A percentile compares a stretch with the other conserved stretches of the same genome.
phyloP scores from a whole-genome alignment of 92 coral and sea anemone species.

The Zoanthus solanderi region DNA sequence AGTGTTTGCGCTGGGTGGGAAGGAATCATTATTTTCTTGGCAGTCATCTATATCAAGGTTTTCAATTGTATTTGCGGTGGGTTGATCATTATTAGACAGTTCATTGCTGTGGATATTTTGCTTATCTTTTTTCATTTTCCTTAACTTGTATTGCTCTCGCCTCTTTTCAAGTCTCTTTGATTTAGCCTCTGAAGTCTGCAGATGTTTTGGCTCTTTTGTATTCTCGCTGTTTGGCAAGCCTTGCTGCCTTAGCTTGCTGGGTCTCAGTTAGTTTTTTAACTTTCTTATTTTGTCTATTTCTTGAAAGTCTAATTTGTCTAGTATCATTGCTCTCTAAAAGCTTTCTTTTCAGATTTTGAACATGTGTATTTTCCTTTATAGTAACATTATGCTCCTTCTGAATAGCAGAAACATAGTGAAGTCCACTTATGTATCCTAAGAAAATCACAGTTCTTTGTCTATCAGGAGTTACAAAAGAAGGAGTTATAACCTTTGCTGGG shows the following conservation, averaged over 20 bases:
- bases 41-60: conserved; percentile 31
- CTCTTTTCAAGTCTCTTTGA: conserved; percentile 41
- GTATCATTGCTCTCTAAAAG: conserved; percentile 54
- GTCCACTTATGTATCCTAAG: conserved; percentile 35
- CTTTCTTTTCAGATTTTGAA: conserved; percentile 56
- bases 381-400: neutral
- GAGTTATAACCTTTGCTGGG: conserved; percentile 59
- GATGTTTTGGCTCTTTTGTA: conserved; percentile 40
- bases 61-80: conserved; percentile 32
- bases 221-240: conserved; percentile 49
- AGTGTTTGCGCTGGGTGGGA: no score
- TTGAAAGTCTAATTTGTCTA: conserved; percentile 41
- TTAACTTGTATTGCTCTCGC: conserved; percentile 33
- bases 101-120: conserved; percentile 40
- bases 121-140: conserved; percentile 28
- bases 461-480: neutral
- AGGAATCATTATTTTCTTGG: conserved; percentile 1
- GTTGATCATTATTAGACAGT: conserved; percentile 28
- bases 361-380: conserved; percentile 13
- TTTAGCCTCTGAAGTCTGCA: conserved; percentile 40
- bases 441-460: conserved; percentile 47
- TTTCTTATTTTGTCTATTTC: conserved; percentile 41
- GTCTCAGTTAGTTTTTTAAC: conserved; percentile 28
- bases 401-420: conserved; percentile 55
- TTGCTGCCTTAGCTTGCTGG: conserved; percentile 30